Evolutionary conservation across 2,888 invertebrate genomes (phyloP).

Genomic region (Yponomeuta cagnagella): DNA sequence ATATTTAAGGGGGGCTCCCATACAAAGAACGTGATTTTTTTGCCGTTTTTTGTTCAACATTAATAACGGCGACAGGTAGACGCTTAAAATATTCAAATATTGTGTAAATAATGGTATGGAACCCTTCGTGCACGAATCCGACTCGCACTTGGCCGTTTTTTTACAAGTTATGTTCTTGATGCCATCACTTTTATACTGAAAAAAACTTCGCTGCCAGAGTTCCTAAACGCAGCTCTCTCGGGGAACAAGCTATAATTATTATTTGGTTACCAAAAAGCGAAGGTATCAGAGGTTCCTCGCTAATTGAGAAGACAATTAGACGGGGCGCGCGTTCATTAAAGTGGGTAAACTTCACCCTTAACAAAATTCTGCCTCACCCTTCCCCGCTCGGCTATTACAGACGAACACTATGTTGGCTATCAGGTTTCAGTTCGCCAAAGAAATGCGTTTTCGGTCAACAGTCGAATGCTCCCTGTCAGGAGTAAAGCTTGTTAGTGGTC

Average conservation of each 20-base stretch:
- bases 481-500: no score
- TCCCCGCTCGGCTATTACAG: constrained; percentile 10
- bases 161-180: no score
- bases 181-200: no score
- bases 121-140: no score
- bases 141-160: no score
- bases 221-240: background rate
- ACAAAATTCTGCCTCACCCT: constrained; percentile 32
- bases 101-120: no score
- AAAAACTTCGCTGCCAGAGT: background rate
- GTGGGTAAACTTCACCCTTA: constrained; percentile 53
- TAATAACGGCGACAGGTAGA: no score
- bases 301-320: constrained; percentile 70
- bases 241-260: constrained; percentile 7
- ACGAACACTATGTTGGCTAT: background rate
- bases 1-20: no score
- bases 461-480: no score
- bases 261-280: constrained; percentile 18
- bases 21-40: no score
- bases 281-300: constrained; percentile 31
- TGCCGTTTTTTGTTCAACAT: no score
- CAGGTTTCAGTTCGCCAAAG: background rate
- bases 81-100: no score
- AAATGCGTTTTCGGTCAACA: background rate
- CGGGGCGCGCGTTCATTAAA: constrained; percentile 46